Conservation (phyloP, 2,888 invertebrate genomes). For the Nemotelus pantherinus region DNA sequence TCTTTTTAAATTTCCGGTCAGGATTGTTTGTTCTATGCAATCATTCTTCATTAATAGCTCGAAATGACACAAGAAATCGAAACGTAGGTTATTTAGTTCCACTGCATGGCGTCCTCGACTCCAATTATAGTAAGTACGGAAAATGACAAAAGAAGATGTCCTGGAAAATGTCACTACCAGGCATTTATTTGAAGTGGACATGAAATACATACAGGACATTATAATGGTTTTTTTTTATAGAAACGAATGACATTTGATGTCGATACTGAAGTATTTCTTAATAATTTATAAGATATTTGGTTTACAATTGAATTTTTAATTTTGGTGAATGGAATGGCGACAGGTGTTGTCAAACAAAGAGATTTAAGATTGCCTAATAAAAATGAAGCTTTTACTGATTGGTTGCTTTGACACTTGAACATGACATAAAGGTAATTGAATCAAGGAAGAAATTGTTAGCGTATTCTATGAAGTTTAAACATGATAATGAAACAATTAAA, state of each 20-base stretch:
- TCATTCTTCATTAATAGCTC: background rate
- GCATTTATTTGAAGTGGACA: constrained; percentile 13
- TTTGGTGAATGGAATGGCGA: background rate
- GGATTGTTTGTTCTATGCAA: constrained; percentile 20
- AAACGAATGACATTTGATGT: constrained; percentile 30
- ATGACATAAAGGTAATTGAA: too few species aligned
- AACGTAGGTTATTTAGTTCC: background rate
- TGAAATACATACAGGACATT: background rate
- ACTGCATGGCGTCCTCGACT: background rate
- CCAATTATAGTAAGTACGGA: constrained; percentile 11
- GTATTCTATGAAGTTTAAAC: too few species aligned
- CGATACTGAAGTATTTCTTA: constrained; percentile 14
- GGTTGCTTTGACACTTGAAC: too few species aligned
- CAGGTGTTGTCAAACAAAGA: too few species aligned
- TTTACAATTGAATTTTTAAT: constrained; percentile 12
- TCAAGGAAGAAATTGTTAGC: too few species aligned
- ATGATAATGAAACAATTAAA: too few species aligned
- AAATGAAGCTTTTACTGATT: too few species aligned
- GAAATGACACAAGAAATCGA: background rate
- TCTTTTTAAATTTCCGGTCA: constrained; percentile 37
- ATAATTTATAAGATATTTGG: constrained; percentile 14
- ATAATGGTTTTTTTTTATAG: background rate
- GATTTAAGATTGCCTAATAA: too few species aligned
- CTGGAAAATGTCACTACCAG: constrained; percentile 30
- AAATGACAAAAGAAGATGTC: constrained; percentile 28